These are phyloP conservation scores for Sceliomorpha sp. DNA, from an alignment of 2,888 invertebrate genomes.

Conservation along the genomic window DNA sequence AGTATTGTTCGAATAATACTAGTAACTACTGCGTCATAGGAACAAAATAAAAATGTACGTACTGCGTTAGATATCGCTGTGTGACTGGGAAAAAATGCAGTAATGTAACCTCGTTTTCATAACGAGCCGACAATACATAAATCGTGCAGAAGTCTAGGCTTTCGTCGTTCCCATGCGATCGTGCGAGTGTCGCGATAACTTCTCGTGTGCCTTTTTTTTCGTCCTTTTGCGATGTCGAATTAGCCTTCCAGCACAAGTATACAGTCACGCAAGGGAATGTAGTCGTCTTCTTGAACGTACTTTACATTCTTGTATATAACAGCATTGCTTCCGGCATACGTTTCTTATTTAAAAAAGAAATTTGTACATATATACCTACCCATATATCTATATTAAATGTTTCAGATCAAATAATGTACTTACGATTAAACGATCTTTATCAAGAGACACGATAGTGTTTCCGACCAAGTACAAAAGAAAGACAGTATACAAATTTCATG, in stretches of 20 bases:
- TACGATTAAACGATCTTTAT: no score
- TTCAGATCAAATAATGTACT: no score
- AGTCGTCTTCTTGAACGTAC: slow-evolving; percentile 35
- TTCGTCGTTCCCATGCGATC: slow-evolving; percentile 43
- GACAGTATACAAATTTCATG: no score
- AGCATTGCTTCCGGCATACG: no score
- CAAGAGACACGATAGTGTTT: no score
- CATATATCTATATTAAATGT: no score
- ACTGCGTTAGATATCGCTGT: slow-evolving; percentile 21
- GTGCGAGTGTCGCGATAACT: slow-evolving; percentile 44
- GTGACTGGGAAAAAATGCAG: slow-evolving; percentile 21
- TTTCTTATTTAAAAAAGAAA: no score
- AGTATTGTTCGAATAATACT: no score
- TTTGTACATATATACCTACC: no score
- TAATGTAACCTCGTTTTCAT: slow-evolving; percentile 33
- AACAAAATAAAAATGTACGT: no score
- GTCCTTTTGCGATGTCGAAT: slow-evolving; percentile 40
- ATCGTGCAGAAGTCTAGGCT: slow-evolving; percentile 15
- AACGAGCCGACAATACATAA: slow-evolving; percentile 37
- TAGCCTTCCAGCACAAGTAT: slow-evolving; percentile 32
- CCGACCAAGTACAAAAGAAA: no score
- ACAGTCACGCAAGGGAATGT: slow-evolving; percentile 41
- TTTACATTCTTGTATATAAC: slow-evolving; percentile 18
- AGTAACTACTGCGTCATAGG: no score
- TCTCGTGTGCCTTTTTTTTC: slow-evolving; percentile 25